Conservation (phyloP, 2,113 vertebrate genomes). For the Trochalopteron elliotii region DNA sequence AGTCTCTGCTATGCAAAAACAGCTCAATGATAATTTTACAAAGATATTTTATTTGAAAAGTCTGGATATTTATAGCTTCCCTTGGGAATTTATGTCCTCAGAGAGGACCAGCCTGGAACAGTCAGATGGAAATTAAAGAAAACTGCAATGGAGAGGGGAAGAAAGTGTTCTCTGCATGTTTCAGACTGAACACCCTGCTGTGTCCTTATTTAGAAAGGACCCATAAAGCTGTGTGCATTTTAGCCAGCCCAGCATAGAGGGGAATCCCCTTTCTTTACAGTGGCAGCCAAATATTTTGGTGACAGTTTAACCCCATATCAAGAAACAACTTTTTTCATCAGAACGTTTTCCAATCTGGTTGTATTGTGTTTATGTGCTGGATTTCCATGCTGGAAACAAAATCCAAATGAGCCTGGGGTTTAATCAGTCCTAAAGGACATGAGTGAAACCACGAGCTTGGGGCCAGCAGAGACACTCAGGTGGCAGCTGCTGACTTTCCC, state of each 20-base stretch:
- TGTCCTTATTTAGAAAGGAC: not conserved
- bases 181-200: not conserved
- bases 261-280: not conserved
- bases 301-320: not conserved
- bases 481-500: not conserved
- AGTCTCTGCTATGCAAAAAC: not conserved
- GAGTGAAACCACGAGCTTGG: not conserved
- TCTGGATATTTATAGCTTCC: not conserved
- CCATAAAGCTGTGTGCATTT: not conserved
- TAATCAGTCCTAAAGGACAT: not conserved
- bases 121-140: not conserved
- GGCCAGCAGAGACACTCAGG: not conserved
- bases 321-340: not conserved
- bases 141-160: not conserved
- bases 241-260: not conserved
- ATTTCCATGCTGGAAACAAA: not conserved
- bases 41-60: not conserved
- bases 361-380: not conserved
- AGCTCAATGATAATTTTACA: not conserved
- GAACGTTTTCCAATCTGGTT: not conserved
- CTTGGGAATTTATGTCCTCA: not conserved
- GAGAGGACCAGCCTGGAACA: not conserved
- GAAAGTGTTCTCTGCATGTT: not conserved
- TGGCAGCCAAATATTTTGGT: not conserved
- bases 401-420: not conserved